Conservation (phyloP, 2,888 invertebrate genomes). For the Galerucella pusilla region DNA sequence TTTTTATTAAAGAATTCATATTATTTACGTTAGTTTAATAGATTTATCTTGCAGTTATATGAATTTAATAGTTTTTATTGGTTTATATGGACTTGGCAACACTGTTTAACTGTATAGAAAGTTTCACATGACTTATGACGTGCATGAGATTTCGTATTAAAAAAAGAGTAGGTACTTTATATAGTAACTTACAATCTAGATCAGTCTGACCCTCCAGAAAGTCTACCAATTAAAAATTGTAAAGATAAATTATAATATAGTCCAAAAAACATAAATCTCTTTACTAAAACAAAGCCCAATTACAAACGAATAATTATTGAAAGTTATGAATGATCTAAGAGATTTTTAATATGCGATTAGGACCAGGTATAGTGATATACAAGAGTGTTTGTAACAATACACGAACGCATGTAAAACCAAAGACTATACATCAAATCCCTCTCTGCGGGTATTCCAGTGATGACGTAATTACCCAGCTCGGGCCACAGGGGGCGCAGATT, state of each 20-base stretch:
- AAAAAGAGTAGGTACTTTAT: slow-evolving; percentile 16
- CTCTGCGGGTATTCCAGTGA: slow-evolving; percentile 54
- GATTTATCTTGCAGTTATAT: no score
- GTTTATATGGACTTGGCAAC: background rate
- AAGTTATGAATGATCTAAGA: slow-evolving; percentile 51
- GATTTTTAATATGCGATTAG: slow-evolving; percentile 48
- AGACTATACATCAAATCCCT: slow-evolving; percentile 43
- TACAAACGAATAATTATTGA: slow-evolving; percentile 35
- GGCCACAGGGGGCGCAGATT: slow-evolving; percentile 60
- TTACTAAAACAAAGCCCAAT: slow-evolving; percentile 24
- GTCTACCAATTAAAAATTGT: slow-evolving; percentile 11
- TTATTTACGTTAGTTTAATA: no score
- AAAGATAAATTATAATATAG: slow-evolving; percentile 6
- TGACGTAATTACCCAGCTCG: slow-evolving; percentile 62
- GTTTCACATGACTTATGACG: background rate
- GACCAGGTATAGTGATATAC: slow-evolving; percentile 56
- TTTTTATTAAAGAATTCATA: no score
- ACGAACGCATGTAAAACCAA: slow-evolving; percentile 43
- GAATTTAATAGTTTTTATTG: no score
- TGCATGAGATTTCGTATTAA: background rate
- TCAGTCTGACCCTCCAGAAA: background rate
- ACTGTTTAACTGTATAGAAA: background rate
- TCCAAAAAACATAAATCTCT: slow-evolving; percentile 18
- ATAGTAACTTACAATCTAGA: background rate
- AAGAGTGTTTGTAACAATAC: slow-evolving; percentile 61